Evolutionary conservation across 2,113 vertebrate species (phyloP), one percentile per base, ranked within the genome.

Genomic region (Dermatemys mawii): DNA sequence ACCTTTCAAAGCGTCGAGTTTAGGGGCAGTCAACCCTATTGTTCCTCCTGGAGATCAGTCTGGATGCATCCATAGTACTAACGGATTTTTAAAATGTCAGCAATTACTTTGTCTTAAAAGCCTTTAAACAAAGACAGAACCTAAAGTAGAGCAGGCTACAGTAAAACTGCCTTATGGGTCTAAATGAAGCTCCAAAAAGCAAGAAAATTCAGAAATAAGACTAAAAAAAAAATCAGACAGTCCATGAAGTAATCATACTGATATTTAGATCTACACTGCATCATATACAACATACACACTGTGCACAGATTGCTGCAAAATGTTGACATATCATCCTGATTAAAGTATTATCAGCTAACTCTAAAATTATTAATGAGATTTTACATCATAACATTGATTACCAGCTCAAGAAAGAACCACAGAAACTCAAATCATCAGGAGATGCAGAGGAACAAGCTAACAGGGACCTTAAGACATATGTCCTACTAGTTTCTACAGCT

Each of bases 301-400:
- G 63, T 7, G 0, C 5, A 7, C 38, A 89, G 21, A 75, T 54
- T 46, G 5, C 2, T 81, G 46, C 2, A 90, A 89, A 83, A 55
- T 1, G 0, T 3, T 0, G 3, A 1, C 16, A 81, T 50, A 53
- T 89, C 8, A 55, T 53, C 27, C 53, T 55, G 73, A 90, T 75
- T 85, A 80, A 32, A 53, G 35, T 26, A 86, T 51, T 83, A 44
- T 19, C 93, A 67, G 12, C 73, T 1, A 70, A 26, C 24, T 81
- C 5, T 35, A 2, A 81, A 54, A 17, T 4, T 83, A 44, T 87
- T 75, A 89, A 90, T 63, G 19, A 87, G 50, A 44, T 85, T 83
- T 70, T 16, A 89, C 85, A 83, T n/a, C n/a, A 87, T 10, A 82
- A 88, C 35, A 4, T 79, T 81, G 55, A 78, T 63, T 10, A 89